Evolutionary conservation across 2,888 invertebrate species (phyloP), one percentile per base, ranked within the genome.

Genomic region (Polyploca ridens): DNA sequence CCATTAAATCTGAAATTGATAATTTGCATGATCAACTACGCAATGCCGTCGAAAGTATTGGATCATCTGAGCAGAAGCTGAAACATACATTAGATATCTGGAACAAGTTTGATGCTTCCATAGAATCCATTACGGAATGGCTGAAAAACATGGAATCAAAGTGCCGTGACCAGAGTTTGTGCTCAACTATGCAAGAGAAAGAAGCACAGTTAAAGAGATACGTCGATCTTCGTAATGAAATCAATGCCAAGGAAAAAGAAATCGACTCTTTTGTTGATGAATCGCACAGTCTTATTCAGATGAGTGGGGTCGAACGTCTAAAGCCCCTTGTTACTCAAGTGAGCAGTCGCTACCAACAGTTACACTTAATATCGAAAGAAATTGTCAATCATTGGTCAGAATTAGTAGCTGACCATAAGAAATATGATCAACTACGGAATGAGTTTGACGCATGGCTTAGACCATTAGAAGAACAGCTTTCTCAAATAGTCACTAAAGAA

Each of bases 181-280:
- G 97, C 84, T 96, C 97, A 0, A 96, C 97, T 0, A 88, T 98
- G 27, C 94, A 96, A 62, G 98, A 98, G 76, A 99, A 99, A 88
- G 96, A 96, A 78, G 93, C 95, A 35, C 97, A 97, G 76, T 90
- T 98, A 13, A 95, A 96, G 70, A 94, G 94, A 63, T 97, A 97
- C 75, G 96, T 96, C 76, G 96, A 96, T 62, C 95, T 97, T 76
- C 95, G 97, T 27, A 97, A 97, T 69, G 95, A 96, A 62, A 96
- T 99, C 62, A 92, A 96, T 62, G 95, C 95, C 13, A 97, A 97
- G 78, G 99, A 99, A 87, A 96, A 96, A 76, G 96, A 97, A 83
- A 96, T 99, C 58, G 99, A 99, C 86, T 95, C 96, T 13, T 98
- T 99, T 82, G 96, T 98, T 33, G 99, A 99, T 86, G 96, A 96